Evolutionary conservation across 2,797 vertebrate genomes (phyloP), one percentile per base, ranked within the genome.

Genomic region (Macropodus opercularis): DNA sequence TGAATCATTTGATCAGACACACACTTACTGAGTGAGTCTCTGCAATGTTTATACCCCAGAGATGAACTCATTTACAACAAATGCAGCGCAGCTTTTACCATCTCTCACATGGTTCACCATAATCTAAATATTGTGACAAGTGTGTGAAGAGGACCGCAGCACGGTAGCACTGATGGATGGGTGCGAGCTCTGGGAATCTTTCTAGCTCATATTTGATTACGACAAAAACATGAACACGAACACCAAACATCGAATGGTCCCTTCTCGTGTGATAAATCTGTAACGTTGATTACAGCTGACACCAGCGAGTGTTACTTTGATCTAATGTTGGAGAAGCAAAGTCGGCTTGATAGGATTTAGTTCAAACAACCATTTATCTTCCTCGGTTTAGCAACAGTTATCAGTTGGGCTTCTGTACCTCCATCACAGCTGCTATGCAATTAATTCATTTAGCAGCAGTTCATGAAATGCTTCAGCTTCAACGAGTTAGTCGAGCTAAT

Each of bases 121-220:
- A 61, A 49, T 78, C 69, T 70, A 74, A 86, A 87, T 85, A 85
- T 84, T 85, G 63, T 83, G 84, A 82, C 81, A 70, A 43, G 66
- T 47, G 49, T 46, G 56, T 24, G 44, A 53, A 53, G 61, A 63
- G 43, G 69, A 53, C 54, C 58, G 4, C 60, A 40, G 71, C 57
- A 63, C 32, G 8, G 73, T 70, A 74, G 69, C 47, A 0, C 68
- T 81, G 80, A 86, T 72, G 51, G 75, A 83, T 81, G 57, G 39
- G 27, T 32, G 23, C 56, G 56, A 44, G 55, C 29, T 65, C 49
- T 0, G 42, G 40, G 53, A 48, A 67, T 68, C 52, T 26, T 14
- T 56, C 46, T 53, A 52, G 22, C 63, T 63, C 15, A 19, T 35
- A 43, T 72, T 69, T 59, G 69, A 81, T 78, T 26, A 60, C 53